phyloP scores from a whole-genome alignment of 1,140 invertebrate species.

The Orius insidiosus region DNA sequence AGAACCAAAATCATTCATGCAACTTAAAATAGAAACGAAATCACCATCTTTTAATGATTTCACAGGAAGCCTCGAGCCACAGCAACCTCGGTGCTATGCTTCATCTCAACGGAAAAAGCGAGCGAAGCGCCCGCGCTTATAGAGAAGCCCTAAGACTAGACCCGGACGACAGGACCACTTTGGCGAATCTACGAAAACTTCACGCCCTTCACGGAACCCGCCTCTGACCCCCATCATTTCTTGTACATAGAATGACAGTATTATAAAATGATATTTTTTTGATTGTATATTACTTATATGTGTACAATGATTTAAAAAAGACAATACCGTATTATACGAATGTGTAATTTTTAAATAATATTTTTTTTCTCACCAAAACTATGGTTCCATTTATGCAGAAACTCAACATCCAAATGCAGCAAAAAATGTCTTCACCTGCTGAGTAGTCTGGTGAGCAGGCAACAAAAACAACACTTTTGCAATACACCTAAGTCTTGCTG shows the following conservation, averaged over 20 bases:
- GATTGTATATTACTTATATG: too few species aligned
- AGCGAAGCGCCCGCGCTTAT: conserved; percentile 70
- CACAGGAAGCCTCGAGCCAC: conserved; percentile 69
- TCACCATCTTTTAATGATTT: conserved; percentile 20
- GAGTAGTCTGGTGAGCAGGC: too few species aligned
- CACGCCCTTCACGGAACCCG: conserved; percentile 25
- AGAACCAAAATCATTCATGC: conserved; percentile 22
- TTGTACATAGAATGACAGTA: conserved; percentile 12
- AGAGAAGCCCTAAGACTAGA: conserved; percentile 61
- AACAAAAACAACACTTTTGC: too few species aligned
- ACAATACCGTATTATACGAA: too few species aligned
- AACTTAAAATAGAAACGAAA: neutral
- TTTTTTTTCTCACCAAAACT: too few species aligned
- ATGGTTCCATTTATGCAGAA: too few species aligned
- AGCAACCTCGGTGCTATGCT: conserved; percentile 87
- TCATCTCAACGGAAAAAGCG: conserved; percentile 78
- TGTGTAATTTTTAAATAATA: too few species aligned
- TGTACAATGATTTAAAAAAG: too few species aligned
- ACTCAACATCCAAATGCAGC: too few species aligned
- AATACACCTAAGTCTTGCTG: too few species aligned
- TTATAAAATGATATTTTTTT: conserved; percentile 11
- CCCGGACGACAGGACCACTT: conserved; percentile 68
- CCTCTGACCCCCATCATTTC: conserved; percentile 2
- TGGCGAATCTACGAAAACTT: conserved; percentile 75
- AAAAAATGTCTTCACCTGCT: too few species aligned